Percentiles rank a stretch among this genome's conserved stretches.
These are phyloP conservation scores for Eurystomus glaucurus DNA, from an alignment of 2,797 vertebrate genomes.

Conservation along the genomic window DNA sequence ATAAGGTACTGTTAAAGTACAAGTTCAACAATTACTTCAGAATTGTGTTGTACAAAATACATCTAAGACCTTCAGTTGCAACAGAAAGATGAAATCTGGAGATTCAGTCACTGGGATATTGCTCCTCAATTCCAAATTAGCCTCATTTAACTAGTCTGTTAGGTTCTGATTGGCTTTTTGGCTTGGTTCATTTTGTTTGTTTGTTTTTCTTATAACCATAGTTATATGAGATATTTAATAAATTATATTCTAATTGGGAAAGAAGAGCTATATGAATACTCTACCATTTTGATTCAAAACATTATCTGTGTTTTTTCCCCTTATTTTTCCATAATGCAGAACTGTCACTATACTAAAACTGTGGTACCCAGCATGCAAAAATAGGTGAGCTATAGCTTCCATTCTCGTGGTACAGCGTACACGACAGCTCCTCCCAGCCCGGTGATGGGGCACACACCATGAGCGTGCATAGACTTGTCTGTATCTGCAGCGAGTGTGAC, in stretches of 20 bases:
- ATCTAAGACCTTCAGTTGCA: background rate
- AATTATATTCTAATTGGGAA: background rate
- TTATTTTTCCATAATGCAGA: background rate
- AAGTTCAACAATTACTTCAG: background rate
- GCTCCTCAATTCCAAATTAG: background rate
- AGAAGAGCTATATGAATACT: background rate
- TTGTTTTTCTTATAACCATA: background rate
- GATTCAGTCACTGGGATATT: background rate
- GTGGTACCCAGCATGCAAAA: background rate
- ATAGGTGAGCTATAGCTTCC: background rate
- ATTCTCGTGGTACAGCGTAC: background rate
- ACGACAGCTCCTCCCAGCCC: background rate
- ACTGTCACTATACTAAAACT: background rate
- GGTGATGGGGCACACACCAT: background rate
- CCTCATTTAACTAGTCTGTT: background rate
- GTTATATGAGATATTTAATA: background rate
- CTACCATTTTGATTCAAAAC: background rate
- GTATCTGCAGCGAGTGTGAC: background rate
- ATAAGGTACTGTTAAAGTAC: background rate
- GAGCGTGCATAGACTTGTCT: background rate
- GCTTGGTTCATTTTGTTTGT: background rate
- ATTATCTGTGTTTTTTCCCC: background rate
- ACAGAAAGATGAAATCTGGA: background rate
- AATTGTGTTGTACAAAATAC: background rate
- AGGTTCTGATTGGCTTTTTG: background rate